Percentiles rank a stretch among this genome's conserved stretches.
These are phyloP conservation scores for Metallyticus violacea DNA, from an alignment of 2,888 invertebrate species.

Conservation along the genomic window DNA sequence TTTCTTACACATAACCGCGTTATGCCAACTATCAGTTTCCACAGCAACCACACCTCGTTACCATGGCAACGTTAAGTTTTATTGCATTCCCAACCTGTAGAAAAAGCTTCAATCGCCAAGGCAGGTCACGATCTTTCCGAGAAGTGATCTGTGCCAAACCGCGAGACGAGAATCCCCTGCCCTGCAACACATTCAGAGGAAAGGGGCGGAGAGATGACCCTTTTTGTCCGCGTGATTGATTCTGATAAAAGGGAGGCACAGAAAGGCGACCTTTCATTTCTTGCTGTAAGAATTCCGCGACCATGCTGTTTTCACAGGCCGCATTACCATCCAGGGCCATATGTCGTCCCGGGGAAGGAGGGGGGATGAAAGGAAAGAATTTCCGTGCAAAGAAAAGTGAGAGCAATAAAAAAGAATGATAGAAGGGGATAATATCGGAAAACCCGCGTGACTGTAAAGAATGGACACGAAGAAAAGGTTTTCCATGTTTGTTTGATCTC, in stretches of 20 bases:
- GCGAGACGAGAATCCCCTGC: not conserved
- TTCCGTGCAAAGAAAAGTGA: not conserved
- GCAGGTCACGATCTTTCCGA: not conserved
- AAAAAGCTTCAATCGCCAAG: too few species aligned
- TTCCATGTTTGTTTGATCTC: not conserved
- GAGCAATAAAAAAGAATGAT: not conserved
- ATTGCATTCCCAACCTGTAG: too few species aligned
- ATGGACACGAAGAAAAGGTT: not conserved
- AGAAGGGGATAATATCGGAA: not conserved
- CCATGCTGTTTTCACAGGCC: too few species aligned
- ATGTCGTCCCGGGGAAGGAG: not conserved
- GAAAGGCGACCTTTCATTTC: too few species aligned
- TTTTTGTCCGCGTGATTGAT: not conserved
- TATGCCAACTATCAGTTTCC: too few species aligned
- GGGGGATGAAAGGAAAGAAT: not conserved
- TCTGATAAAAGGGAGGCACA: not conserved
- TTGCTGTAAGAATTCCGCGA: not conserved
- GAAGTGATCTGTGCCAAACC: not conserved
- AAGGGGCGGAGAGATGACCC: too few species aligned
- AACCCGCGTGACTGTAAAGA: not conserved
- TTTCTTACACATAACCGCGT: too few species aligned
- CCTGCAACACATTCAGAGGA: not conserved
- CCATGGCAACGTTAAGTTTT: too few species aligned
- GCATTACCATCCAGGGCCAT: not conserved
- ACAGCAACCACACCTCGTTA: too few species aligned